Conservation (phyloP, 30 jellyfish, hydroid and myxozoan species). For the Sanderia malayensis region DNA sequence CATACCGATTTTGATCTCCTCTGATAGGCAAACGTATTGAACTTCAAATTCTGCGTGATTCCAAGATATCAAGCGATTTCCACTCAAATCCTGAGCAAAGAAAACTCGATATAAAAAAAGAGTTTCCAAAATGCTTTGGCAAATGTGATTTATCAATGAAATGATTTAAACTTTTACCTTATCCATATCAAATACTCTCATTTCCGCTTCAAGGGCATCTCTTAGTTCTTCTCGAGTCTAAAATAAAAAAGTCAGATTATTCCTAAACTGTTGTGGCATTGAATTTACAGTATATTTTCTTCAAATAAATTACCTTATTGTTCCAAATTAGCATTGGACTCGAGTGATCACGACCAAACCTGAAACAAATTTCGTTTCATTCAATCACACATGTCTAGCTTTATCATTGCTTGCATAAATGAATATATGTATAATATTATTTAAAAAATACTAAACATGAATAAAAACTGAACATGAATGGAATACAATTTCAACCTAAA, state of each 20-base stretch:
- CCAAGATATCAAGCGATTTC: conserved; percentile 91
- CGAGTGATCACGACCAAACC: conserved; percentile 79
- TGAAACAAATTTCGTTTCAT: not conserved
- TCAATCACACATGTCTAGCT: too few species aligned
- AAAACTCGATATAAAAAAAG: not conserved
- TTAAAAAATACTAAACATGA: too few species aligned
- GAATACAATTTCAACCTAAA: too few species aligned
- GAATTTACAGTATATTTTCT: not conserved
- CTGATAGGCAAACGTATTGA: conserved; percentile 80
- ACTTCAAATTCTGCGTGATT: conserved; percentile 97
- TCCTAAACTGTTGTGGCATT: not conserved
- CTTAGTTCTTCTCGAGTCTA: conserved; percentile 93
- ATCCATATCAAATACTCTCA: conserved; percentile 91
- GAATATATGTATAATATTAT: too few species aligned
- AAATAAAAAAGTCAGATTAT: not conserved
- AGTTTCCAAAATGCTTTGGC: not conserved
- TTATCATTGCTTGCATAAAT: too few species aligned
- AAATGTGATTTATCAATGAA: too few species aligned
- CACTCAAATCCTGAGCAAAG: conserved; percentile 77
- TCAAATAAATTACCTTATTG: conserved; percentile 65
- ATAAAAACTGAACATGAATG: too few species aligned
- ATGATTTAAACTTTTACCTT: too few species aligned
- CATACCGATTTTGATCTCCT: conserved; percentile 87
- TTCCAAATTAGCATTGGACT: conserved; percentile 91
- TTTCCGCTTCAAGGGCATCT: conserved; percentile 90